Evolutionary conservation across 2,888 invertebrate genomes (phyloP), one percentile per base, ranked within the genome.

Genomic region (Drosophila fulvimacula): DNA sequence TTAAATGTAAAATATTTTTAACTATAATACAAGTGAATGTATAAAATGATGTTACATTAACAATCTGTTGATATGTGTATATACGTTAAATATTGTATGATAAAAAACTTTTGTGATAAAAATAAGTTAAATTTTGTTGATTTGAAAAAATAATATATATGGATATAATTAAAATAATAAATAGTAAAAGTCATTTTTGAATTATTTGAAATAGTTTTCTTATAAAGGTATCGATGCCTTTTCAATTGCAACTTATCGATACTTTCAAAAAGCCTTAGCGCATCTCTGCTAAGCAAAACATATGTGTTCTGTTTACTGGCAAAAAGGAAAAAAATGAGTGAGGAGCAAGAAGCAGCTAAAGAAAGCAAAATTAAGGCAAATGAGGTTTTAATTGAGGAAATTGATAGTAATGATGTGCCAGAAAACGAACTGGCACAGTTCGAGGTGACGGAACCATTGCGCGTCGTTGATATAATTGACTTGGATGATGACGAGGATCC

Each of bases 381-480:
- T 38, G 83, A 78, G 24, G 79, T 88, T 13, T 63, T 92, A 7
- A 87, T 92, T 49, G 92, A 92, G 69, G 91, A 91, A 76, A 77
- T 92, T 15, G 81, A 91, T 49, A 90, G 90, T 59, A 91, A 90
- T 36, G 88, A 92, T 68, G 81, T 93, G 13, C 81, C 92, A 1
- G 90, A 88, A 44, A 81, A 76, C 15, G 92, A 93, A 56, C 64
- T 92, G n/a, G 79, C 89, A 0, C 88, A 93, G 66, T 93, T 93
- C 56, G 64, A 90, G 65, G 91, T 90, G 62, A 90, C 92, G 4
- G 85, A 90, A 53, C 91, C 92, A 0, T 51, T 92, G 34, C 79
- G 73, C 39, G 81, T 89, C 5, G 76, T 89, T 5, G 87, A 86
- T 19, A 85, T 91, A 3, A 67, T 89, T 9, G 74, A 79, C 0